Conservation (phyloP, 2,113 vertebrate genomes). For the Rhodinocichla rosea region DNA sequence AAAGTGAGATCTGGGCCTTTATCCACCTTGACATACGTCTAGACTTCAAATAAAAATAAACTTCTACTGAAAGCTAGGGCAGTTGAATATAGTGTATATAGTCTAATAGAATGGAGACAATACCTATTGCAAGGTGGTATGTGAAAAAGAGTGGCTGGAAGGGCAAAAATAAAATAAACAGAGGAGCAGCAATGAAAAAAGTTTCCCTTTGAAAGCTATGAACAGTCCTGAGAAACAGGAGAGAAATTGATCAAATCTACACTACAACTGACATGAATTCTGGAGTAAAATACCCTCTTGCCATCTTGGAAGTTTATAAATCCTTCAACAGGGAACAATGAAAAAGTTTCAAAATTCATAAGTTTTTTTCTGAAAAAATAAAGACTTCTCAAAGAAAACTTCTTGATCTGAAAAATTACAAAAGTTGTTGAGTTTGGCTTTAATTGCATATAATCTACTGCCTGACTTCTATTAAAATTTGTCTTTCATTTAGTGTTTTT, state of each 20-base stretch:
- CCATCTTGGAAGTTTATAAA: not conserved
- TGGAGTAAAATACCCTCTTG: not conserved
- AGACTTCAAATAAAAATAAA: conserved; percentile 12
- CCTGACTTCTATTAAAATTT: not conserved
- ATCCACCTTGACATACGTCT: not conserved
- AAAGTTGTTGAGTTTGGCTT: not conserved
- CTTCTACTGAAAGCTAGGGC: not conserved
- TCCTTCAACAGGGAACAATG: not conserved
- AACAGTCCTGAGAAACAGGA: not conserved
- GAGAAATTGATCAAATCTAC: not conserved
- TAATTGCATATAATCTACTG: not conserved
- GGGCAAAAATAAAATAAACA: conserved; percentile 4
- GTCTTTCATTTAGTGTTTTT: not conserved
- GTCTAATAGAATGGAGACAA: not conserved
- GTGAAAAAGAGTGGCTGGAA: not conserved
- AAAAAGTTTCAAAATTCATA: not conserved
- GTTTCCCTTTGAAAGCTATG: not conserved
- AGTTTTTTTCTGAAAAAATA: not conserved
- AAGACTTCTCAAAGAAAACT: not conserved
- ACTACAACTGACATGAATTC: not conserved
- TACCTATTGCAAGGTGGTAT: not conserved
- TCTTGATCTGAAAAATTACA: not conserved
- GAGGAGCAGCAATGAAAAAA: not conserved
- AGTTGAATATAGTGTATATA: not conserved
- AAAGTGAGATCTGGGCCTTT: not conserved